Conservation (phyloP, 1,140 invertebrate genomes). For the Meloidogyne chitwoodi region DNA sequence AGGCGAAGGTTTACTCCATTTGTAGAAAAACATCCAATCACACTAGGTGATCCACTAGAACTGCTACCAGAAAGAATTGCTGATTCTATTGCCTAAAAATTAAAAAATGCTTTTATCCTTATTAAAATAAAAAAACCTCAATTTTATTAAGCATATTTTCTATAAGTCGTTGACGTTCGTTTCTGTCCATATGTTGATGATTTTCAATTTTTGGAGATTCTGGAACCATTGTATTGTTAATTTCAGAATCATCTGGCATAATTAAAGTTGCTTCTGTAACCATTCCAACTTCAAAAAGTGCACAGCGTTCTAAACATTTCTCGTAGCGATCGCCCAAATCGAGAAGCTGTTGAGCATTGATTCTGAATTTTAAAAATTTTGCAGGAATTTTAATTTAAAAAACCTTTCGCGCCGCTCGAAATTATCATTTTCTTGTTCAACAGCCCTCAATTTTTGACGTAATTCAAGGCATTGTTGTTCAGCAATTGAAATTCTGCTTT, state of each 20-base stretch:
- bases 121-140: background rate
- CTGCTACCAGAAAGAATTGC: background rate
- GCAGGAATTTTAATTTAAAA: background rate
- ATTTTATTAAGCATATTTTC: constrained; percentile 18
- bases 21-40: background rate
- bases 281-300: constrained; percentile 26
- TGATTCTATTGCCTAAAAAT: background rate
- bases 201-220: background rate
- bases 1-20: background rate
- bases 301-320: constrained; percentile 29
- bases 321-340: constrained; percentile 26
- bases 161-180: constrained; percentile 4
- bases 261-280: background rate
- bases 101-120: no score
- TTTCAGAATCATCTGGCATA: background rate
- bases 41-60: background rate
- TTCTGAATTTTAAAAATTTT: constrained; percentile 16
- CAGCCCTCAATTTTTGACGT: constrained; percentile 17
- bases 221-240: background rate
- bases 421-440: constrained; percentile 28
- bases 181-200: background rate
- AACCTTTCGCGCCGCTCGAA: constrained; percentile 27
- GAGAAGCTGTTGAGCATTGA: constrained; percentile 25
- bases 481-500: background rate
- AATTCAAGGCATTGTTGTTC: constrained; percentile 14